A percentile compares a stretch with the other conserved stretches of the same genome.
Conservation (phyloP, 2,797 vertebrate genomes). For the Mallotus villosus region DNA sequence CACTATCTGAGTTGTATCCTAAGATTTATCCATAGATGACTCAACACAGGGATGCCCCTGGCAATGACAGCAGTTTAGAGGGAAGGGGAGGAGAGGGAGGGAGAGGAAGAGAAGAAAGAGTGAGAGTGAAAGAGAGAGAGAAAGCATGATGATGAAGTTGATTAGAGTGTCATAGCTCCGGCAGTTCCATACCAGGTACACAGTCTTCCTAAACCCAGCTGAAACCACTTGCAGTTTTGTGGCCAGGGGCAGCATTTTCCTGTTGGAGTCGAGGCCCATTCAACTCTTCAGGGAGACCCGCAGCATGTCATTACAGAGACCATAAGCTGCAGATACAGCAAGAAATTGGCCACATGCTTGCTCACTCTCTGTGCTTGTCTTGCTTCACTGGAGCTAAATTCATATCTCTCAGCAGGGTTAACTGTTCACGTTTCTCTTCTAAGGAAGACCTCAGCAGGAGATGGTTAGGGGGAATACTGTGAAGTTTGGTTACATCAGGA, state of each 20-base stretch:
- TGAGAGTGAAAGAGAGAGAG: too few species aligned
- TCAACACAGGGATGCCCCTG: neutral
- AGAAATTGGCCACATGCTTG: constrained; percentile 66
- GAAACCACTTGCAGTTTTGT: constrained; percentile 58
- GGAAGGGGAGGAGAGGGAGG: neutral
- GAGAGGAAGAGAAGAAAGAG: neutral
- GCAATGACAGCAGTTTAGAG: neutral
- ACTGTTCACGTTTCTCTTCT: neutral
- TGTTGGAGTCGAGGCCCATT: constrained; percentile 56
- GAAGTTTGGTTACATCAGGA: neutral
- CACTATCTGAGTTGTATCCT: neutral
- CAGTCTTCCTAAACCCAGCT: constrained; percentile 37
- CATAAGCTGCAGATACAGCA: constrained; percentile 71
- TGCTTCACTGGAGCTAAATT: constrained; percentile 50
- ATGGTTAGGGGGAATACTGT: neutral
- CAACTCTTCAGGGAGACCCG: constrained; percentile 59
- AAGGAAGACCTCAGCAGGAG: neutral
- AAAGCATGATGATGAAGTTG: neutral
- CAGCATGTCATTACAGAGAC: constrained; percentile 69
- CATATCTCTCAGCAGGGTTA: constrained; percentile 37
- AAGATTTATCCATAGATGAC: neutral
- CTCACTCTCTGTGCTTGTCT: constrained; percentile 55
- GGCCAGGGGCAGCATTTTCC: constrained; percentile 57
- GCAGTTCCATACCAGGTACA: constrained; percentile 58
- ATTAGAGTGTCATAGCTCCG: constrained; percentile 21